Evolutionary conservation across 2,113 vertebrate species (phyloP).

Genomic region (Onychostruthus taczanowskii): DNA sequence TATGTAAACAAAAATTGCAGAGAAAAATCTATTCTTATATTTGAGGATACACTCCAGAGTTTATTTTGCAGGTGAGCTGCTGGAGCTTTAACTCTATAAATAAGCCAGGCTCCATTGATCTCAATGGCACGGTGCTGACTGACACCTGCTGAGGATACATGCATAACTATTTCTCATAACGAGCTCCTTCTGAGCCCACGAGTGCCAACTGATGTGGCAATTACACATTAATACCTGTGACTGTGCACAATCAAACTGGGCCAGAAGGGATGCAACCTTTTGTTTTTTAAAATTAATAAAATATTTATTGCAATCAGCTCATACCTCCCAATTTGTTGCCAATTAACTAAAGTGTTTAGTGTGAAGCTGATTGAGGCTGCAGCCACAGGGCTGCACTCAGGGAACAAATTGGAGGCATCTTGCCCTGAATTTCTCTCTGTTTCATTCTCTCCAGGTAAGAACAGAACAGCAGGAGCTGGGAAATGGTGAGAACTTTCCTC

Average conservation of each 20-base stretch:
- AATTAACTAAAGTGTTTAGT: conserved; percentile 54
- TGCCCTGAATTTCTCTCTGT: not conserved
- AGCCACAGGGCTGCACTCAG: not conserved
- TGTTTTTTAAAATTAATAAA: conserved; percentile 52
- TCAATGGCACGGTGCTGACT: not conserved
- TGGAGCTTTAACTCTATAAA: conserved; percentile 11
- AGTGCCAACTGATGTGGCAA: conserved; percentile 49
- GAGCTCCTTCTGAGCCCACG: conserved; percentile 33
- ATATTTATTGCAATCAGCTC: conserved; percentile 62
- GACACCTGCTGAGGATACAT: conserved; percentile 35
- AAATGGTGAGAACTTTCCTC: not conserved
- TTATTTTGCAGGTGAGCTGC: conserved; percentile 31
- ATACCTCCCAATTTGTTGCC: conserved; percentile 46
- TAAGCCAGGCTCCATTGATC: not conserved
- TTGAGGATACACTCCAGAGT: not conserved
- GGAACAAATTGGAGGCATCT: not conserved
- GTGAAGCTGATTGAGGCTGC: conserved; percentile 26
- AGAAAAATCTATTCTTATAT: not conserved
- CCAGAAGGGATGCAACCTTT: conserved; percentile 33
- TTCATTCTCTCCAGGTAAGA: not conserved
- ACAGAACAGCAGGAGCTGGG: not conserved
- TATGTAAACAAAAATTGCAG: not conserved
- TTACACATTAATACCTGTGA: conserved; percentile 32
- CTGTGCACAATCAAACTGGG: conserved; percentile 45
- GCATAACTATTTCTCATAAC: conserved; percentile 27